phyloP scores from a whole-genome alignment of 2,888 invertebrate species.

The Sarcophaga rosellei region DNA sequence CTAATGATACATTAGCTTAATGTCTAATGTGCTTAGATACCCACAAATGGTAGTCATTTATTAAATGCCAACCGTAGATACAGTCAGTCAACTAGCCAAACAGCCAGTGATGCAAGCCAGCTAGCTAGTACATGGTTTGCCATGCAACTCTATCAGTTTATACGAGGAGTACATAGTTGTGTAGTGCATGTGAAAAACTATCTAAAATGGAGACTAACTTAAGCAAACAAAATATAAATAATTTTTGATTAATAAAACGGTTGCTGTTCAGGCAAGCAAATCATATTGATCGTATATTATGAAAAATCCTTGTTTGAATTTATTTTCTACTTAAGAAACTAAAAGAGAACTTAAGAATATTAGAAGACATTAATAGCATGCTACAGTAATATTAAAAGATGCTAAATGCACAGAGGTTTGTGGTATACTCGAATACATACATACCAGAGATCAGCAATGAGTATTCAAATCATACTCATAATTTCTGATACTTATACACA shows the following conservation, averaged over 20 bases:
- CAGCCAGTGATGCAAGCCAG: neutral
- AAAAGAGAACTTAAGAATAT: neutral
- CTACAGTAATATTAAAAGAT: no score
- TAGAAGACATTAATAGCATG: neutral
- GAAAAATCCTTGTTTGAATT: neutral
- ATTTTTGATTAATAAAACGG: conserved; percentile 61
- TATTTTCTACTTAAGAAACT: neutral
- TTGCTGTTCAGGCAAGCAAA: conserved; percentile 37
- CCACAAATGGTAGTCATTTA: conserved; percentile 65
- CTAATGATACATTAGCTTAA: conserved; percentile 69
- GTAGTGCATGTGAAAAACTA: conserved; percentile 24
- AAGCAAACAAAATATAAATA: conserved; percentile 55
- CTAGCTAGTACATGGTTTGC: neutral
- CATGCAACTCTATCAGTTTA: neutral
- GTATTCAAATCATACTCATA: no score
- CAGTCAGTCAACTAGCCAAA: neutral
- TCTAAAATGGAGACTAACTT: conserved; percentile 53
- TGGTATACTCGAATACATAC: no score
- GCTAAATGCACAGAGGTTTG: no score
- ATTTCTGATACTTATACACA: no score
- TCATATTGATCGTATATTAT: conserved; percentile 37
- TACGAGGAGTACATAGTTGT: neutral
- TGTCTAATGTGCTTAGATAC: conserved; percentile 66
- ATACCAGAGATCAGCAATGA: no score
- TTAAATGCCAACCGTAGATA: conserved; percentile 58